A percentile compares a stretch with the other conserved stretches of the same genome.
These are phyloP conservation scores for Rutpela maculata DNA, from an alignment of 2,888 invertebrate genomes.

Conservation along the genomic window DNA sequence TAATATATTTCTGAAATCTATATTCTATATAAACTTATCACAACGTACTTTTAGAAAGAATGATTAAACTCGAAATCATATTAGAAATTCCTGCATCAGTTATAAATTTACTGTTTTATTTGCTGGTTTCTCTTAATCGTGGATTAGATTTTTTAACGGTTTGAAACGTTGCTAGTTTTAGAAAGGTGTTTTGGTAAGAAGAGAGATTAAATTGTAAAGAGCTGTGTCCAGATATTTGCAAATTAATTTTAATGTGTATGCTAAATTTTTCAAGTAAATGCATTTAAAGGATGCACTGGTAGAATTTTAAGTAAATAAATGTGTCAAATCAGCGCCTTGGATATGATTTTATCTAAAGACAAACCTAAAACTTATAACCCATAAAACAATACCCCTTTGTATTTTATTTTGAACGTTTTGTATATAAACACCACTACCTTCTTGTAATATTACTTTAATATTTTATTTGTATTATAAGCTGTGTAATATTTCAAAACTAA, in stretches of 20 bases:
- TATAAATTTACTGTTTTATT: no score
- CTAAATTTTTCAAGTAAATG: not conserved
- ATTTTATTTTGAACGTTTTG: conserved; percentile 7
- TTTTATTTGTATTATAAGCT: not conserved
- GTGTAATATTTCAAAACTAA: conserved; percentile 5
- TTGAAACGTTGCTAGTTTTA: no score
- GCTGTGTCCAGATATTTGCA: not conserved
- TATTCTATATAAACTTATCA: no score
- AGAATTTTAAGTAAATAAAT: not conserved
- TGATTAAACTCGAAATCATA: no score
- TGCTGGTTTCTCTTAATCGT: no score
- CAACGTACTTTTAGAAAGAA: no score
- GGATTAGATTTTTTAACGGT: no score
- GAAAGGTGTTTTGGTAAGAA: no score
- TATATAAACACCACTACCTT: not conserved
- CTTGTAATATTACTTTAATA: not conserved
- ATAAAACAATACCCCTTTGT: not conserved
- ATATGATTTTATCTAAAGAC: not conserved
- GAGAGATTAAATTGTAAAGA: no score
- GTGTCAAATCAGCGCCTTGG: not conserved
- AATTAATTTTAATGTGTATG: conserved; percentile 7
- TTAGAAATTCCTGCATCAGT: no score
- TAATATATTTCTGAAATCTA: no score
- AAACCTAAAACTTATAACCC: not conserved
- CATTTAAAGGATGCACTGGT: not conserved